phyloP scores from a whole-genome alignment of 2,888 invertebrate species.

The Catocala fraxini region DNA sequence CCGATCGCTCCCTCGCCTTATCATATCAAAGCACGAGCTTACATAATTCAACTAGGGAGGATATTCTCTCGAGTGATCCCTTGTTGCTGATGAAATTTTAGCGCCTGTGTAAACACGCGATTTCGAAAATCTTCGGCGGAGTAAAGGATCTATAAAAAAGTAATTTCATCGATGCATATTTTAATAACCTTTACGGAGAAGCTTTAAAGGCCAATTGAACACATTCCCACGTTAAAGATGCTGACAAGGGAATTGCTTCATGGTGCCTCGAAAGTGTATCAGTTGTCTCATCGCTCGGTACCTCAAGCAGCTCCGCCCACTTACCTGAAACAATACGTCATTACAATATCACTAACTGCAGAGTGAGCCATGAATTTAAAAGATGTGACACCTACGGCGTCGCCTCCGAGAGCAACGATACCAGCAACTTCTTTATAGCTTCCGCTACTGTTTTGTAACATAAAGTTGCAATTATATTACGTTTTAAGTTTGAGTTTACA shows the following conservation, averaged over 20 bases:
- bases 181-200: slow-evolving; percentile 48
- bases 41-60: slow-evolving; percentile 75
- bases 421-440: background rate
- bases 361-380: slow-evolving; percentile 68
- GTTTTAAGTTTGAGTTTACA: background rate
- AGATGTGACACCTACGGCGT: slow-evolving; percentile 65
- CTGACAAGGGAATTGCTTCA: slow-evolving; percentile 73
- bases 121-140: slow-evolving; percentile 47
- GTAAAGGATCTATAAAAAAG: slow-evolving; percentile 39
- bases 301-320: slow-evolving; percentile 73
- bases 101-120: slow-evolving; percentile 63
- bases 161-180: slow-evolving; percentile 33
- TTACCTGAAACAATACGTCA: slow-evolving; percentile 87
- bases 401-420: slow-evolving; percentile 29
- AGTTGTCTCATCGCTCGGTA: slow-evolving; percentile 71
- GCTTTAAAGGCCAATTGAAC: slow-evolving; percentile 54
- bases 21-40: slow-evolving; percentile 81
- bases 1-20: slow-evolving; percentile 79
- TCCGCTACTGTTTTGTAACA: background rate
- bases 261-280: slow-evolving; percentile 69
- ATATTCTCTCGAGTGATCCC: slow-evolving; percentile 61
- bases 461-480: background rate
- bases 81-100: slow-evolving; percentile 66
- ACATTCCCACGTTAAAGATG: slow-evolving; percentile 47
- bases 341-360: slow-evolving; percentile 80